Evolutionary conservation across 2,797 vertebrate genomes (phyloP).

Genomic region (Tinamus major): DNA sequence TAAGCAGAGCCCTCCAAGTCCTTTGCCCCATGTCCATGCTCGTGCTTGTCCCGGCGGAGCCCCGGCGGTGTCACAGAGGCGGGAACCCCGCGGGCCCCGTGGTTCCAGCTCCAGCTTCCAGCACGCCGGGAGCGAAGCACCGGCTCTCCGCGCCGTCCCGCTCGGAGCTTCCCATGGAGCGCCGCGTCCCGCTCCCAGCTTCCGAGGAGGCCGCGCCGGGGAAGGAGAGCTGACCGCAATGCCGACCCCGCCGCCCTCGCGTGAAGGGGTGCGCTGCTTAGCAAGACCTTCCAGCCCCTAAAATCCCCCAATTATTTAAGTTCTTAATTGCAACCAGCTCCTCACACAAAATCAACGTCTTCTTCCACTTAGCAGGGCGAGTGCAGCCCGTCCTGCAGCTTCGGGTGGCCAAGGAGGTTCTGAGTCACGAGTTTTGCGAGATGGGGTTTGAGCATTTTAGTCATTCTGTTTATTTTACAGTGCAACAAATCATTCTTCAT

Average conservation of each 20-base stretch:
- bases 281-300: neutral
- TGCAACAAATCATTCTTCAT: rapidly evolving
- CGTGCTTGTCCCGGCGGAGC: too few relatives aligned
- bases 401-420: neutral
- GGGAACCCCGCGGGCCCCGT: neutral
- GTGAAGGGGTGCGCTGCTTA: rapidly evolving
- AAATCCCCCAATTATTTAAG: neutral
- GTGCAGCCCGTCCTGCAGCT: rapidly evolving
- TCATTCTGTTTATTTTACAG: neutral
- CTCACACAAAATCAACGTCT: neutral
- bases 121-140: too few relatives aligned
- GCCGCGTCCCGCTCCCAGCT: neutral
- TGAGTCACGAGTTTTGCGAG: neutral
- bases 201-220: neutral
- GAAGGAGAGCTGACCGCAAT: neutral
- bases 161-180: neutral
- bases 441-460: rapidly evolving
- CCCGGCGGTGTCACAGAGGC: neutral
- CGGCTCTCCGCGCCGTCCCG: neutral
- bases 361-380: neutral
- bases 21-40: neutral
- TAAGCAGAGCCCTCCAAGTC: too few relatives aligned
- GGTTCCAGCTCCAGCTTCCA: neutral
- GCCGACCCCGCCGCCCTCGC: neutral
- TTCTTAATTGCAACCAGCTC: neutral